phyloP scores from a whole-genome alignment of 2,888 invertebrate species.

The Drosophila falleni region DNA sequence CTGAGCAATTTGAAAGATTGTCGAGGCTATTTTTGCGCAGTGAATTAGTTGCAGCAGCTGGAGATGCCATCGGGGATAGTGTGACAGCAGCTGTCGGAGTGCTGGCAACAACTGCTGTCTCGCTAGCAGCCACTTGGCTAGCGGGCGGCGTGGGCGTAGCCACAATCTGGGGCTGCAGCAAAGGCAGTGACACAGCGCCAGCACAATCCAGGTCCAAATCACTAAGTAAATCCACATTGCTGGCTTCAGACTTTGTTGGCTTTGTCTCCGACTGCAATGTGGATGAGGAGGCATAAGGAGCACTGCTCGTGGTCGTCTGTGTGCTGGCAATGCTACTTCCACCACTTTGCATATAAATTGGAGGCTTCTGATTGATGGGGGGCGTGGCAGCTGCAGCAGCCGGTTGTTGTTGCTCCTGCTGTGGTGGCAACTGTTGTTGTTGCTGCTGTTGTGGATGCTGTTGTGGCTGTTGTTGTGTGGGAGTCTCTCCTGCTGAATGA shows the following conservation, averaged over 20 bases:
- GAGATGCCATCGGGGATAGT: constrained; percentile 46
- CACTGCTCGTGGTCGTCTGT: constrained; percentile 83
- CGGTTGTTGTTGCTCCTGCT: constrained; percentile 2
- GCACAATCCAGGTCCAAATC: constrained; percentile 93
- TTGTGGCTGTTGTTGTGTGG: constrained; percentile 31
- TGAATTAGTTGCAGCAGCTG: constrained; percentile 30
- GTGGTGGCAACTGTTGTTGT: constrained; percentile 20
- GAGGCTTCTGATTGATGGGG: constrained; percentile 45
- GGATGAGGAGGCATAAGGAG: constrained; percentile 75
- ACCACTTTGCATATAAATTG: constrained; percentile 84
- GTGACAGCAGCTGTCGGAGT: background rate
- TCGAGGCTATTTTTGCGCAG: constrained; percentile 82
- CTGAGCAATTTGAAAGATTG: constrained; percentile 84
- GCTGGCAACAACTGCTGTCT: constrained; percentile 12
- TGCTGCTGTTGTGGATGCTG: constrained; percentile 32
- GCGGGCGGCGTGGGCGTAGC: constrained; percentile 64
- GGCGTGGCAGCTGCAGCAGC: constrained; percentile 9
- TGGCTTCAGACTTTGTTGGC: constrained; percentile 13
- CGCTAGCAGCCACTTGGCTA: constrained; percentile 44
- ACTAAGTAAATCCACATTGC: constrained; percentile 90
- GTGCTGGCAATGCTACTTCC: constrained; percentile 80
- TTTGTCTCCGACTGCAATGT: constrained; percentile 32
- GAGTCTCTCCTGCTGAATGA: constrained; percentile 67
- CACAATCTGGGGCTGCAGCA: constrained; percentile 80
- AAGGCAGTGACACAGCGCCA: constrained; percentile 68